Evolutionary conservation across 2,888 invertebrate genomes (phyloP), one percentile per base, ranked within the genome.

Genomic region (Congeria kusceri): DNA sequence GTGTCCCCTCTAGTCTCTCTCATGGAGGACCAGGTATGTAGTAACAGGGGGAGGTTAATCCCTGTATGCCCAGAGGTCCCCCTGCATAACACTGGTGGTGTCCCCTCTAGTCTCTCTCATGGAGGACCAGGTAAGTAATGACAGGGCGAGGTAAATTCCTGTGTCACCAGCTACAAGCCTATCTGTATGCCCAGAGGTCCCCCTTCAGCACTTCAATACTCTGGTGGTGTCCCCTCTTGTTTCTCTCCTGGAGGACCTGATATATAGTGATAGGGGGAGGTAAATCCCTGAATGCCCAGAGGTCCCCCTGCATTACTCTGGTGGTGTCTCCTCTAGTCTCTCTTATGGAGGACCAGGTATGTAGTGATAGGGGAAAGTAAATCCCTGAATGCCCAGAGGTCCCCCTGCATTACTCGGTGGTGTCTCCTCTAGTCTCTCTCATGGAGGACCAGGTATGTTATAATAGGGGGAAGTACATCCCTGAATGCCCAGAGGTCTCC

Each of bases 301-400:
- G 89, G 44, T 79, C 86, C 3, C 86, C 86, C 25, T 91, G 92
- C 72, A 89, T 94, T 65, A 93, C 94, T 3, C 85, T 94, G 32
- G 94, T 94, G 68, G 92, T 94, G 49, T 94, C 94, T 20, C 94
- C 94, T 3, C 89, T 94, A 7, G 94, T 94, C 23, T 94, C 94
- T 0, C 91, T 94, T 27, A 94, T 94, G 94, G 94, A 94, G 81
- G 94, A 94, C n/a, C 32, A 32, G 32, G 32, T 32, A 32, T 32
- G 32, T 98, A 77, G 96, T 98, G 0, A 94, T 94, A 44, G 94
- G 94, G 15, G 93, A 94, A 39, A 94, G 94, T 7, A 94, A 94
- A 87, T 94, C 94, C 57, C 91, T 32, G 32, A 7, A 32, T 32
- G 32, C 32, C 32, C 32, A 32, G 32, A 32, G 32, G 32, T 32